Evolutionary conservation across 53 echinoderm and acorn worm genomes (phyloP).

Genomic region (Paracentrotus lividus): DNA sequence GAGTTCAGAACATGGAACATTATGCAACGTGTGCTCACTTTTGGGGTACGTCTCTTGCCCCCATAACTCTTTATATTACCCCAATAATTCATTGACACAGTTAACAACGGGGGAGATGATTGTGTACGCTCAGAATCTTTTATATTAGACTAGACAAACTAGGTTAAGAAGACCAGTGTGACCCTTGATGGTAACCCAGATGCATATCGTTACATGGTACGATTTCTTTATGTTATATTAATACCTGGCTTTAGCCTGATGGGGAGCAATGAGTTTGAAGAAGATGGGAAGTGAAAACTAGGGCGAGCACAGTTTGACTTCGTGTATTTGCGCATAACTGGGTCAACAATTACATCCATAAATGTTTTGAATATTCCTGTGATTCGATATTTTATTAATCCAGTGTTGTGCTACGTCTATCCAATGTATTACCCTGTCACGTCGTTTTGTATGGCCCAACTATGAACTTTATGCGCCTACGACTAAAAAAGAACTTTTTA

Average conservation of each 20-base stretch:
- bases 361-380: conserved; percentile 69
- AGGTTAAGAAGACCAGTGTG: conserved; percentile 51
- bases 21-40: conserved; percentile 1
- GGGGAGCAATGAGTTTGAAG: neutral
- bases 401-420: conserved; percentile 52
- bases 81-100: conserved; percentile 64
- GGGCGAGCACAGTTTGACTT: conserved; percentile 39
- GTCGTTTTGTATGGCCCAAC: conserved; percentile 16
- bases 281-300: conserved; percentile 30
- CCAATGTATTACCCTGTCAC: conserved; percentile 5
- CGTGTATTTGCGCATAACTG: conserved; percentile 35
- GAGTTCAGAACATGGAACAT: neutral
- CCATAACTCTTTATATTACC: conserved; percentile 28
- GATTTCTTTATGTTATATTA: conserved; percentile 45
- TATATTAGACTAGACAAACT: conserved; percentile 25
- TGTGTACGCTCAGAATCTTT: neutral
- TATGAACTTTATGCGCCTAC: conserved; percentile 24
- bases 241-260: conserved; percentile 24
- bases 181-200: conserved; percentile 36
- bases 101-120: conserved; percentile 43
- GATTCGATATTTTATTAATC: conserved; percentile 55
- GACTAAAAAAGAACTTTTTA: conserved; percentile 1
- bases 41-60: conserved; percentile 36
- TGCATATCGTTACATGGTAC: conserved; percentile 37
- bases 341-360: conserved; percentile 56